Conservation (phyloP, 2,113 vertebrate species). For the Lophochroa leadbeateri region DNA sequence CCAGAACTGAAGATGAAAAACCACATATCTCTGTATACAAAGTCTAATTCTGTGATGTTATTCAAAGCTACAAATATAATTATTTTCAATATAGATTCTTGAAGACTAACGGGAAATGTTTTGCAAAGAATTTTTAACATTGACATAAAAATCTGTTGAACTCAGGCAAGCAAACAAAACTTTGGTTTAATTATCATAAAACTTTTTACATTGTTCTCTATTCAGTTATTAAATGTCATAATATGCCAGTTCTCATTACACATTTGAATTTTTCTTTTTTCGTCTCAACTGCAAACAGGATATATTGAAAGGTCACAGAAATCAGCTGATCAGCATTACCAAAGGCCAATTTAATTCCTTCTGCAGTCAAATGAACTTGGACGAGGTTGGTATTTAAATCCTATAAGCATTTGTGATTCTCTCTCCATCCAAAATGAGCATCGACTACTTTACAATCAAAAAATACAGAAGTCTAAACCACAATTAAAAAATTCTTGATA, state of each 20-base stretch:
- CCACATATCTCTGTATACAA: neutral
- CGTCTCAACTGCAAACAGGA: constrained; percentile 19
- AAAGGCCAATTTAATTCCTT: constrained; percentile 61
- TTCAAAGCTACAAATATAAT: neutral
- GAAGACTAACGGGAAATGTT: neutral
- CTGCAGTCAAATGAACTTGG: constrained; percentile 49
- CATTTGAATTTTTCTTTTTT: neutral
- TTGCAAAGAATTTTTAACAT: neutral
- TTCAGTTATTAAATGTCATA: constrained; percentile 30
- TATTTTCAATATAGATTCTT: neutral
- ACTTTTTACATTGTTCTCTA: constrained; percentile 6
- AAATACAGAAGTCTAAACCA: neutral
- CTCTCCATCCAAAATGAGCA: neutral
- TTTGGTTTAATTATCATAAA: constrained; percentile 43
- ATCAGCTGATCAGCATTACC: constrained; percentile 48
- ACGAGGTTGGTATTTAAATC: constrained; percentile 44
- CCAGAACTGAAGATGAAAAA: neutral
- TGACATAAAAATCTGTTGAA: neutral
- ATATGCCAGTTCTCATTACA: constrained; percentile 22
- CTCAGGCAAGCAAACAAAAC: neutral
- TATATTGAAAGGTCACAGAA: constrained; percentile 61
- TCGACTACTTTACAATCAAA: neutral
- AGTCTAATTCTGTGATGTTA: neutral
- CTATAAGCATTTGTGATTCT: neutral
- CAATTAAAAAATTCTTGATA: neutral